A percentile compares a stretch with the other conserved stretches of the same genome.
phyloP scores from a whole-genome alignment of 2,888 invertebrate species.

The Rutpela maculata region DNA sequence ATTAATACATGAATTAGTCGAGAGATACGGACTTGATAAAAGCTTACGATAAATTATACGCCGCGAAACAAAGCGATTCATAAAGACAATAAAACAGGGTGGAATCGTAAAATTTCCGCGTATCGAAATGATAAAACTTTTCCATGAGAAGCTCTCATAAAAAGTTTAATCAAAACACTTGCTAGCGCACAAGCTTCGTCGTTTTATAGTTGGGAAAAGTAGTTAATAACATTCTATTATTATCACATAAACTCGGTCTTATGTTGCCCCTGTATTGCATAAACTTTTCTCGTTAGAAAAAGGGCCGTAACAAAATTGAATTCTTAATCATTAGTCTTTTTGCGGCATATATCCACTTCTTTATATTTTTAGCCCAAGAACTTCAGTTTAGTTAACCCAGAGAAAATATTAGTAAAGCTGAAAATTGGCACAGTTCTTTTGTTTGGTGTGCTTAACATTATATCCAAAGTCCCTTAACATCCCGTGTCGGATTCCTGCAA shows the following conservation, averaged over 20 bases:
- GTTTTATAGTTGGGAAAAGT: constrained; percentile 20
- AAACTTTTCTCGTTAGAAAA: constrained; percentile 26
- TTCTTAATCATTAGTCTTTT: neutral
- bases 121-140: constrained; percentile 29
- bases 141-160: constrained; percentile 13
- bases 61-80: neutral
- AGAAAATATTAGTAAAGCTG: no score
- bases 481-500: no score
- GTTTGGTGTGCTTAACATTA: no score
- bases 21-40: neutral
- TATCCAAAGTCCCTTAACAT: no score
- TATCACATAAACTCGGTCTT: constrained; percentile 29
- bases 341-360: neutral
- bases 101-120: constrained; percentile 15
- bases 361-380: no score
- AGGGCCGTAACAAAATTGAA: neutral
- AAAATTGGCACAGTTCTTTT: no score
- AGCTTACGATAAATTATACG: neutral
- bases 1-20: neutral
- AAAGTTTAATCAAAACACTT: constrained; percentile 31
- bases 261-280: constrained; percentile 5
- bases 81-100: constrained; percentile 5
- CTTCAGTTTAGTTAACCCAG: no score
- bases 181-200: constrained; percentile 3
- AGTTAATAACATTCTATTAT: constrained; percentile 32